Evolutionary conservation across 2,113 vertebrate species (phyloP).

Genomic region (Hypocryptadius cinnamomeus): DNA sequence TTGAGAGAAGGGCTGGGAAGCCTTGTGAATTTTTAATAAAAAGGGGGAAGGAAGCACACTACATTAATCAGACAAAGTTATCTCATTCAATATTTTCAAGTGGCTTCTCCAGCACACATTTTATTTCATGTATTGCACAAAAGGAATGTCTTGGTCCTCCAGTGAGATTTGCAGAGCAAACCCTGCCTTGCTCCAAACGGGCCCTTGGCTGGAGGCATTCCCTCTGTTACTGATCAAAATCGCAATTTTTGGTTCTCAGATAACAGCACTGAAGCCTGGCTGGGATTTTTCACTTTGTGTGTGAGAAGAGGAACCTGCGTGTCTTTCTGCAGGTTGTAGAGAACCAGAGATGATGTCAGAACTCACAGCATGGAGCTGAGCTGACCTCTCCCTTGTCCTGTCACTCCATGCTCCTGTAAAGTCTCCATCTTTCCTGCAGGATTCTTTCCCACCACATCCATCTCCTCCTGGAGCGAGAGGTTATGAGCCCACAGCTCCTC

Average conservation of each 20-base stretch:
- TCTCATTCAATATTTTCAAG: conserved; percentile 17
- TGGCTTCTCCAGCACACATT: background rate
- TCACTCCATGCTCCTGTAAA: accelerated
- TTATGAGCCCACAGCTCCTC: background rate
- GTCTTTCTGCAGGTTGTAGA: no score
- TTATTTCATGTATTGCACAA: background rate
- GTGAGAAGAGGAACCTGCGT: background rate
- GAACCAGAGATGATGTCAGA: accelerated
- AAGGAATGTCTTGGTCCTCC: background rate
- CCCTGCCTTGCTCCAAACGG: background rate
- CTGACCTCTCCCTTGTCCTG: background rate
- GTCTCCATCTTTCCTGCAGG: accelerated
- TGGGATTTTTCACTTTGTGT: background rate
- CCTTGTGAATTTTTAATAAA: conserved; percentile 68
- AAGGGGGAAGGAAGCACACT: conserved; percentile 1
- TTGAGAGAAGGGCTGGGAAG: conserved; percentile 56
- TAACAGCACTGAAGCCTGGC: background rate
- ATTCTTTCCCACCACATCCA: background rate
- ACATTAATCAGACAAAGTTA: conserved; percentile 31
- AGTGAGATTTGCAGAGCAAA: background rate
- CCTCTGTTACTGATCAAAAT: background rate
- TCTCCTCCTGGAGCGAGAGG: background rate
- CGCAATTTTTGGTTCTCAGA: background rate
- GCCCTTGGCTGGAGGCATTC: background rate
- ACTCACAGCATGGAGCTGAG: accelerated